Conservation (phyloP, 2,888 invertebrate species). For the Idaea biselata region DNA sequence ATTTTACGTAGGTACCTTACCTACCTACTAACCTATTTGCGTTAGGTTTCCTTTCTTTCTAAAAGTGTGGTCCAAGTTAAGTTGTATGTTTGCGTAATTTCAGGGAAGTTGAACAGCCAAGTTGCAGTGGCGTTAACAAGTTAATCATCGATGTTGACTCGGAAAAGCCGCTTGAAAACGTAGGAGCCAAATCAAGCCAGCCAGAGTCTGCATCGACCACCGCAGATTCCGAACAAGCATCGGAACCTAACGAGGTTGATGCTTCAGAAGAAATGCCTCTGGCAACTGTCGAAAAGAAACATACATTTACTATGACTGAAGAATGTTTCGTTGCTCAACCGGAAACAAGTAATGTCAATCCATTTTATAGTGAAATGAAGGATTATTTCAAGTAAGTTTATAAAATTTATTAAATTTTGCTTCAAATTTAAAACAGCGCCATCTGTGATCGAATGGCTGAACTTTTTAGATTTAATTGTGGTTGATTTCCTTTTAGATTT, state of each 20-base stretch:
- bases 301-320: conserved; percentile 34
- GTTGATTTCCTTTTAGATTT: not conserved
- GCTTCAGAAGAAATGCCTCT: conserved; percentile 31
- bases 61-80: no score
- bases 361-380: conserved; percentile 53
- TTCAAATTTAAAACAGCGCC: conserved; percentile 13
- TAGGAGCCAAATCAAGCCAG: conserved; percentile 24
- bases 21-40: no score
- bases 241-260: conserved; percentile 46
- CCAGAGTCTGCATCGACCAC: conserved; percentile 44
- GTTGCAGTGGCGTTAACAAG: conserved; percentile 39
- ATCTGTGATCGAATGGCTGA: conserved; percentile 16
- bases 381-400: conserved; percentile 55
- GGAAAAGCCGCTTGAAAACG: conserved; percentile 28
- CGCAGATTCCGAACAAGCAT: conserved; percentile 46
- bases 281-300: conserved; percentile 27
- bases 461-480: conserved; percentile 6
- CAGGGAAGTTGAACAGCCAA: conserved; percentile 48
- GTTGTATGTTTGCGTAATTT: no score
- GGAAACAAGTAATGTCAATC: conserved; percentile 25
- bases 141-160: conserved; percentile 31
- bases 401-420: no score
- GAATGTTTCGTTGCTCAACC: conserved; percentile 13
- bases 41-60: no score
- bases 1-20: no score